Evolutionary conservation across 64 coral and sea anemone genomes (phyloP).

Genomic region (Platygyra sinensis): DNA sequence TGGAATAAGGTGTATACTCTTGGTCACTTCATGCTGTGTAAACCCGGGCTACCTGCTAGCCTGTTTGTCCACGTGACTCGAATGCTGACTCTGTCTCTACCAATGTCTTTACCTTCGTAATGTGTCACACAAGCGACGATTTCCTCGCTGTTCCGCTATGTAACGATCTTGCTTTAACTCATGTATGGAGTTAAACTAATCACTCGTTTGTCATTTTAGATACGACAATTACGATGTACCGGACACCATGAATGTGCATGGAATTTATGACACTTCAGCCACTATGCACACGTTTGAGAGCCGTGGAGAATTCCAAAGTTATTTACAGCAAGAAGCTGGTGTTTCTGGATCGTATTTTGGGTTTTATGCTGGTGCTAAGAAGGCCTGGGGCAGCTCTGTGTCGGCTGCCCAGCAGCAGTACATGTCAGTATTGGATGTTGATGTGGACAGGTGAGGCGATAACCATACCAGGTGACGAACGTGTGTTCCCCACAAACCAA

Average conservation of each 20-base stretch:
- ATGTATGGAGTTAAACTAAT: not conserved
- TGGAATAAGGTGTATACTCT: too few relatives aligned
- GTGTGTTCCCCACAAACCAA: too few relatives aligned
- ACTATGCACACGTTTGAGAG: slow-evolving; percentile 26
- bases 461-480: too few relatives aligned
- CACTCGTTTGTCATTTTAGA: not conserved
- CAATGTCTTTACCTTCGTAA: too few relatives aligned
- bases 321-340: slow-evolving; percentile 43
- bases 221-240: slow-evolving; percentile 39
- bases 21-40: too few relatives aligned
- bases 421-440: slow-evolving; percentile 18
- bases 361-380: slow-evolving; percentile 40
- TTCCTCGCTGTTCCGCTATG: too few relatives aligned
- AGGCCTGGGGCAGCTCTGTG: slow-evolving; percentile 18
- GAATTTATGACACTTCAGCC: slow-evolving; percentile 51
- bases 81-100: too few relatives aligned
- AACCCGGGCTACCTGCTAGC: too few relatives aligned
- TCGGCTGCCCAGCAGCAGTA: not conserved
- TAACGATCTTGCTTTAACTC: too few relatives aligned
- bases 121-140: too few relatives aligned
- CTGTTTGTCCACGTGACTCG: too few relatives aligned
- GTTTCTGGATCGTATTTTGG: slow-evolving; percentile 32
- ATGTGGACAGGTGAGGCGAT: slow-evolving; percentile 21
- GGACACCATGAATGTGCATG: slow-evolving; percentile 64
- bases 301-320: slow-evolving; percentile 15